Evolutionary conservation across 2,888 invertebrate species (phyloP).

Genomic region (Macrosoma leucophasiata): DNA sequence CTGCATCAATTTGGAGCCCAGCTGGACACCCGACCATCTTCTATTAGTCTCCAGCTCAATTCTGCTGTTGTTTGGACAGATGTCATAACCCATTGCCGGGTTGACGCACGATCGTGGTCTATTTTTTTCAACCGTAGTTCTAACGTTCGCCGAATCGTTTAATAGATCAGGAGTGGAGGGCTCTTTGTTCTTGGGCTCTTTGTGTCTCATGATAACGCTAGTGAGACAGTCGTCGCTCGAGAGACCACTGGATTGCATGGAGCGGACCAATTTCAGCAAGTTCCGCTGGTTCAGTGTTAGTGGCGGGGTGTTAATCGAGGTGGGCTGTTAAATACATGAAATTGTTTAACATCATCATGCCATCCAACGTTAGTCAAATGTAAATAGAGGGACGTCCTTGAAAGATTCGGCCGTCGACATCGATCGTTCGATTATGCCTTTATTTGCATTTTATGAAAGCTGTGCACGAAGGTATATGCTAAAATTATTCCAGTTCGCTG

Average conservation of each 20-base stretch:
- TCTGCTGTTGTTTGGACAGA: conserved; percentile 66
- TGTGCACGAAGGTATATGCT: conserved; percentile 62
- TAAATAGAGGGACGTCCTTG: conserved; percentile 34
- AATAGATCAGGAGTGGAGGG: conserved; percentile 76
- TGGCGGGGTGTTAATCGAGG: conserved; percentile 71
- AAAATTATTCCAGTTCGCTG: conserved; percentile 44
- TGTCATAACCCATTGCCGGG: conserved; percentile 65
- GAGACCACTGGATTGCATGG: conserved; percentile 73
- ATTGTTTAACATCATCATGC: conserved; percentile 69
- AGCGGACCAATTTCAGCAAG: conserved; percentile 73
- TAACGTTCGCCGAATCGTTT: conserved; percentile 72
- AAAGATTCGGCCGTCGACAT: conserved; percentile 38
- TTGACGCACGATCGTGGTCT: conserved; percentile 84
- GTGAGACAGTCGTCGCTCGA: conserved; percentile 73
- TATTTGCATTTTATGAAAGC: conserved; percentile 75
- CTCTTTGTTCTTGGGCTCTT: conserved; percentile 65
- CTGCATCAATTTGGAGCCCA: conserved; percentile 82
- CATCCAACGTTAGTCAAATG: conserved; percentile 43
- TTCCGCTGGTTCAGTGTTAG: conserved; percentile 77
- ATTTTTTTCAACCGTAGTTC: conserved; percentile 68
- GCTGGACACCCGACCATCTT: conserved; percentile 83
- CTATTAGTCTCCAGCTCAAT: conserved; percentile 72
- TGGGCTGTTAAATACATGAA: conserved; percentile 74
- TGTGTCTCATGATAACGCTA: conserved; percentile 70
- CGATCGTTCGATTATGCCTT: conserved; percentile 43